Base-by-base conservation (phyloP, 2,888 invertebrate genomes). In the Tanytarsus gracilentus region DNA sequence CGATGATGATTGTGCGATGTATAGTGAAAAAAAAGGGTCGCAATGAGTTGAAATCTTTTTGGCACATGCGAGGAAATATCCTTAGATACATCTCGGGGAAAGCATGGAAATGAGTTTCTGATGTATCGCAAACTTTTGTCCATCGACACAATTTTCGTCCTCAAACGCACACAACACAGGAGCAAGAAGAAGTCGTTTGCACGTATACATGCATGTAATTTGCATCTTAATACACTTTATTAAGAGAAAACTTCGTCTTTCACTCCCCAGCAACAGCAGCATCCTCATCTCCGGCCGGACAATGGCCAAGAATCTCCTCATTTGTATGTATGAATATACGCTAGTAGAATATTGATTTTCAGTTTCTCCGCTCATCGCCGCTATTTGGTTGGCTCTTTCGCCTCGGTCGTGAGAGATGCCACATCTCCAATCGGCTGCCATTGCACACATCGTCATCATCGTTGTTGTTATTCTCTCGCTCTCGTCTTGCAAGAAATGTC, bases 311-410 rank as follows among this genome's bases (percentile, higher is more conserved):
- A 18, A 23, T 8, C 23, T 53, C 25, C 16, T 44, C 44, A 44
- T 44, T 56, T 56, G 40, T 40, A 44, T 56, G 44, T 44, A 44
- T 56, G 44, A 27, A 44, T 25, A 44, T 44, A 36, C 56, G 44
- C 26, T 40, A 16, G 14, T 56, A 29, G 40, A 44, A 56, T 56
- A 56, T 56, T 44, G 56, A 56, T 56, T 56, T 56, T 56, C 56
- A 14, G 21, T 18, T 21, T 36, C 56, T 26, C 44, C 56, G 56
- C 56, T n/a, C n/a, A n/a, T n/a, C n/a, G n/a, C n/a, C n/a, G 56
- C 14, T 56, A 56, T 56, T 56, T 56, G 56, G 56, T 56, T 56
- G 56, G 56, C 56, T 56, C 56, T 25, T 56, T 56, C 56, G 56
- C 56, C 25, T 56, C 44, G 40, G 56, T 56, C n/a, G n/a, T n/a